Evolutionary conservation across 1,140 invertebrate species (phyloP).

Genomic region (Drosophila asahinai): DNA sequence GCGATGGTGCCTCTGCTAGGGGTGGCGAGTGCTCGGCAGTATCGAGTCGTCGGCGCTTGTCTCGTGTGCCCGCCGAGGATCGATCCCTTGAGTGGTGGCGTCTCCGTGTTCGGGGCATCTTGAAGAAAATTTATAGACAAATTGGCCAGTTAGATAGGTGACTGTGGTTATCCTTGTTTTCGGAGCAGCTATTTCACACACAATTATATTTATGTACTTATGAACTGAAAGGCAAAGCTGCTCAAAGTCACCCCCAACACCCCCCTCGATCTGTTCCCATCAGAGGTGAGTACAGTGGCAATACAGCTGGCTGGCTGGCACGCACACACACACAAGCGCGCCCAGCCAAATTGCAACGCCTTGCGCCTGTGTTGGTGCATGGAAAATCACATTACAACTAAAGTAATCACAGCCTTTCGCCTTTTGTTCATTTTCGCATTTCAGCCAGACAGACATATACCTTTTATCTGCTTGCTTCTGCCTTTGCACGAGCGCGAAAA

Average conservation of each 20-base stretch:
- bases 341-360: slow-evolving; percentile 45
- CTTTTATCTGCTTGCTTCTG: slow-evolving; percentile 52
- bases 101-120: slow-evolving; percentile 93
- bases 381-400: slow-evolving; percentile 25
- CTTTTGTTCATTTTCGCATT: slow-evolving; percentile 14
- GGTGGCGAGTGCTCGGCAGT: slow-evolving; percentile 80
- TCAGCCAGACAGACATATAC: slow-evolving; percentile 38
- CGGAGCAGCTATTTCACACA: not conserved
- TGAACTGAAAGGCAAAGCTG: slow-evolving; percentile 16
- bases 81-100: slow-evolving; percentile 90
- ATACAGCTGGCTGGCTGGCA: slow-evolving; percentile 45
- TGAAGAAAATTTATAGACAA: slow-evolving; percentile 40
- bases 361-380: slow-evolving; percentile 21
- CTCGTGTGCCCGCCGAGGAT: slow-evolving; percentile 86
- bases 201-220: slow-evolving; percentile 12
- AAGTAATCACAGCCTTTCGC: slow-evolving; percentile 17
- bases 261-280: slow-evolving; percentile 16
- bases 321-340: slow-evolving; percentile 9
- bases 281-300: slow-evolving; percentile 45
- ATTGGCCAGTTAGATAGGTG: not conserved
- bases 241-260: slow-evolving; percentile 18
- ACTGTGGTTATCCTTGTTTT: not conserved
- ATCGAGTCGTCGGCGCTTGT: slow-evolving; percentile 87
- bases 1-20: slow-evolving; percentile 72
- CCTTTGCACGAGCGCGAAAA: slow-evolving; percentile 59